These are phyloP conservation scores for Holothuria leucospilota DNA, from an alignment of 53 echinoderm and acorn worm species.

Conservation along the genomic window DNA sequence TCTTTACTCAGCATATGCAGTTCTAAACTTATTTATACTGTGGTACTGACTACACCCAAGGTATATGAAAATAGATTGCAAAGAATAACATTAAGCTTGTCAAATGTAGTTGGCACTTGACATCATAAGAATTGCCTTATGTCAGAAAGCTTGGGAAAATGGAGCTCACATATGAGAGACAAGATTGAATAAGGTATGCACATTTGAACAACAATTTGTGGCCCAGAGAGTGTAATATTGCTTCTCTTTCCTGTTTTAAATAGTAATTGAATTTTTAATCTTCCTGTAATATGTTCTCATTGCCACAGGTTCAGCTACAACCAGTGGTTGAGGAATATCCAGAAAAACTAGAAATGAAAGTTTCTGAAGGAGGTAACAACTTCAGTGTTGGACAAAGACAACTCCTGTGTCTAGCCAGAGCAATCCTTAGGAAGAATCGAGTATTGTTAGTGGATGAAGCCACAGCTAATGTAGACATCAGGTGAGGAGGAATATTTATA, in stretches of 20 bases:
- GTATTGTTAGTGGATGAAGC: slow-evolving; percentile 93
- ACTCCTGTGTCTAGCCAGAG: slow-evolving; percentile 90
- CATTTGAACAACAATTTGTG: not conserved
- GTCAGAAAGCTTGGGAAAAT: too few relatives aligned
- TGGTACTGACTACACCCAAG: too few relatives aligned
- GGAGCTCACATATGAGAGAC: too few relatives aligned
- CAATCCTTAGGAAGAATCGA: slow-evolving; percentile 77
- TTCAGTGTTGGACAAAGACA: slow-evolving; percentile 95
- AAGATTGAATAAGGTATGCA: too few relatives aligned
- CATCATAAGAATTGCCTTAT: too few relatives aligned
- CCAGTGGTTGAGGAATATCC: slow-evolving; percentile 69
- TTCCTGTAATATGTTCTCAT: not conserved
- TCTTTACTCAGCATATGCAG: too few relatives aligned
- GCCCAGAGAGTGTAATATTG: not conserved
- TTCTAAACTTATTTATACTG: too few relatives aligned
- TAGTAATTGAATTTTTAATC: not conserved
- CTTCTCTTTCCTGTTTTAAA: not conserved
- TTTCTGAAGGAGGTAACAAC: slow-evolving; percentile 87
- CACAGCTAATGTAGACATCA: slow-evolving; percentile 90
- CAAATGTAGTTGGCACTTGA: too few relatives aligned
- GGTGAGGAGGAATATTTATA: slow-evolving; percentile 32
- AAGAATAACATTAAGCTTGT: too few relatives aligned
- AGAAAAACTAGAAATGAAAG: slow-evolving; percentile 73
- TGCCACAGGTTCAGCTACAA: slow-evolving; percentile 84
- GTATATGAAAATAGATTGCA: too few relatives aligned